Conservation (phyloP, 2,888 invertebrate genomes). For the Sminthurinus aureus region DNA sequence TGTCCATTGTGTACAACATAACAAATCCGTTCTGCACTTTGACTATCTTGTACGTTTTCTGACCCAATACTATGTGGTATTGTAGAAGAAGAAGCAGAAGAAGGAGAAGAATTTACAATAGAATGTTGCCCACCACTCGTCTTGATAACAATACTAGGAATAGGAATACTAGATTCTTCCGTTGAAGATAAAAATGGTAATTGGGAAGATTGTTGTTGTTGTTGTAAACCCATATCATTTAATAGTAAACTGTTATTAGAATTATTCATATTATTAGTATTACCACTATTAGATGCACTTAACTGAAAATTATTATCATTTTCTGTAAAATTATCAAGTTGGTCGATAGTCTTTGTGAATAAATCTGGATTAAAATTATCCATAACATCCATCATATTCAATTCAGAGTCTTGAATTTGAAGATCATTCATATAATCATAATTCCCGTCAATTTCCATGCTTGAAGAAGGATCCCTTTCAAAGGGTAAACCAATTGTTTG, state of each 20-base stretch:
- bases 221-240: neutral
- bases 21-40: constrained; percentile 30
- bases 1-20: constrained; percentile 51
- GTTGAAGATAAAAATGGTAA: neutral
- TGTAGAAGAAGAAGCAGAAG: neutral
- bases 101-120: constrained; percentile 41
- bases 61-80: neutral
- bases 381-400: constrained; percentile 37
- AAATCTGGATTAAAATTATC: constrained; percentile 57
- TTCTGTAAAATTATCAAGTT: constrained; percentile 35
- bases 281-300: neutral
- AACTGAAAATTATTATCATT: constrained; percentile 10
- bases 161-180: neutral
- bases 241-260: neutral
- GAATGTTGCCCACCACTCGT: constrained; percentile 50
- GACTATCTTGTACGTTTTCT: neutral
- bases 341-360: constrained; percentile 51
- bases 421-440: constrained; percentile 6
- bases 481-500: constrained; percentile 1
- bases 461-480: constrained; percentile 23
- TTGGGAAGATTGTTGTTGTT: constrained; percentile 17
- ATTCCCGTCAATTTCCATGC: constrained; percentile 27
- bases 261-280: neutral
- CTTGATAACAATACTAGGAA: constrained; percentile 52
- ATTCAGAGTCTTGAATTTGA: constrained; percentile 33